These are phyloP conservation scores for Suncus etruscus DNA, from an alignment of 2,113 vertebrate genomes.

Conservation along the genomic window DNA sequence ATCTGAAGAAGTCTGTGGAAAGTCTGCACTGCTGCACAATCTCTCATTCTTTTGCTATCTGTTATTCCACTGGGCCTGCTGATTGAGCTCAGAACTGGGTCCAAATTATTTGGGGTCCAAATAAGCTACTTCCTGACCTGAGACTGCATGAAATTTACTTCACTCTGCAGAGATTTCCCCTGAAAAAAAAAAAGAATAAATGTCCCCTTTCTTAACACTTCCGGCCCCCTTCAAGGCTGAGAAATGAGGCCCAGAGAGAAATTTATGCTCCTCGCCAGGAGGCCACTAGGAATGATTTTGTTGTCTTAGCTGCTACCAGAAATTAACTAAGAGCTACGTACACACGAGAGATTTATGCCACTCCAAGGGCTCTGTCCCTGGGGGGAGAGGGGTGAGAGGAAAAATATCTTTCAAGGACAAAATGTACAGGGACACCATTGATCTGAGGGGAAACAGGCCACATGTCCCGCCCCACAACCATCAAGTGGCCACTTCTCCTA, in stretches of 20 bases:
- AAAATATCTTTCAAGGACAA: background rate
- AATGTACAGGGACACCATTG: slow-evolving; percentile 25
- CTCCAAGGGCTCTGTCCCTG: slow-evolving; percentile 32
- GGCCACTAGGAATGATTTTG: background rate
- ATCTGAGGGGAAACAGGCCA: background rate
- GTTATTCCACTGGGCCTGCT: no score
- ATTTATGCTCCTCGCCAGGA: background rate
- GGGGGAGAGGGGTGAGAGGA: background rate
- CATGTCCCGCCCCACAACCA: background rate
- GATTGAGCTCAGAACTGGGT: background rate
- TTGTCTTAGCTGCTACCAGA: slow-evolving; percentile 41
- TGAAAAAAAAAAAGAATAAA: background rate
- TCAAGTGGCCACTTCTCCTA: background rate
- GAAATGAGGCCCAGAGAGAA: background rate
- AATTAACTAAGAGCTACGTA: slow-evolving; percentile 30
- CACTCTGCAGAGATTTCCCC: background rate
- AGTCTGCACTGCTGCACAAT: background rate
- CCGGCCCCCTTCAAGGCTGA: slow-evolving; percentile 1
- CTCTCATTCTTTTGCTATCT: background rate
- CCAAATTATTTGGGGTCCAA: background rate
- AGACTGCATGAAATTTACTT: background rate
- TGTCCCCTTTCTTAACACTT: background rate
- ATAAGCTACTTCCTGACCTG: background rate
- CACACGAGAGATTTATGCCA: slow-evolving; percentile 12
- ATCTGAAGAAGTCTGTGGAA: background rate